phyloP scores from a whole-genome alignment of 2,888 invertebrate species.

The Eucriotettix oculatus region DNA sequence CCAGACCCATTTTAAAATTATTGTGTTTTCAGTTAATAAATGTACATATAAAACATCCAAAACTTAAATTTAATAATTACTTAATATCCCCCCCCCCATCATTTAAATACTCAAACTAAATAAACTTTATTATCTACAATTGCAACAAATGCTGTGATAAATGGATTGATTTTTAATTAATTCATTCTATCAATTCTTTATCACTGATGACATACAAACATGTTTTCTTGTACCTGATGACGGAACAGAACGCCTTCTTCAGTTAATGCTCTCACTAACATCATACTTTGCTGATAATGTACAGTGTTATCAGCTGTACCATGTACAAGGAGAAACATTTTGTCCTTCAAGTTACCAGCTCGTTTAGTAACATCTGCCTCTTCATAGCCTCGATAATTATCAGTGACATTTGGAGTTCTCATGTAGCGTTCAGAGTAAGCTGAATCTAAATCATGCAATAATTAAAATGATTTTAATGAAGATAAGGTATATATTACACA shows the following conservation, averaged over 20 bases:
- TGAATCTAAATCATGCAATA: conserved; percentile 42
- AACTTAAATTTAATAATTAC: too few species aligned
- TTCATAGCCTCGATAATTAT: conserved; percentile 52
- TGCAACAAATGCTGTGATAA: too few species aligned
- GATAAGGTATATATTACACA: neutral
- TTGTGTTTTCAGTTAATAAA: too few species aligned
- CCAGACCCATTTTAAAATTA: too few species aligned
- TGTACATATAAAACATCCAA: too few species aligned
- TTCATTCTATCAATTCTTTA: too few species aligned
- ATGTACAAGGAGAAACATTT: conserved; percentile 48
- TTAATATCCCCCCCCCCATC: too few species aligned
- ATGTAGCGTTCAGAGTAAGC: conserved; percentile 83
- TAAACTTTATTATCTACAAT: too few species aligned
- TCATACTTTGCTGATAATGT: conserved; percentile 74
- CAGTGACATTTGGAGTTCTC: conserved; percentile 46
- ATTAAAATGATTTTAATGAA: neutral
- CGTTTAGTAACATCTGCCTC: conserved; percentile 63
- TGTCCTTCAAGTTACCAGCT: conserved; percentile 55
- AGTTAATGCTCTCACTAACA: conserved; percentile 69
- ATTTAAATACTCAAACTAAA: too few species aligned
- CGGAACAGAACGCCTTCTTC: conserved; percentile 65
- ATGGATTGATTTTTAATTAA: too few species aligned
- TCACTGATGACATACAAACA: too few species aligned
- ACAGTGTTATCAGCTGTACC: conserved; percentile 74
- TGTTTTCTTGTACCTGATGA: conserved; percentile 44